These are phyloP conservation scores for Vannuccia rotundouncinata DNA, from an alignment of 2,888 invertebrate species.

Conservation along the genomic window DNA sequence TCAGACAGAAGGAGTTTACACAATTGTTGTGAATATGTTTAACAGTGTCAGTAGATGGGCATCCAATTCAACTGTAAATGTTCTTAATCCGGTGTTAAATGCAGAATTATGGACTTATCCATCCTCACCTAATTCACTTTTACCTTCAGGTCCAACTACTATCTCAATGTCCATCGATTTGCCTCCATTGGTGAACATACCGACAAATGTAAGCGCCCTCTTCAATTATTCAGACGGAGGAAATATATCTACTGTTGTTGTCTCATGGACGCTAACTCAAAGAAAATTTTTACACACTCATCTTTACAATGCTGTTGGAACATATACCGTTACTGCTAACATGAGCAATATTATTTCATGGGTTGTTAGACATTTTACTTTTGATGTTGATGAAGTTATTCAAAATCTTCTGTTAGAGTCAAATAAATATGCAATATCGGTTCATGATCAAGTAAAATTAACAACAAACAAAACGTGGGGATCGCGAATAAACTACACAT, in stretches of 20 bases:
- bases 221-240: neutral
- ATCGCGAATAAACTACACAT: neutral
- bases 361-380: neutral
- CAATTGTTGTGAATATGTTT: neutral
- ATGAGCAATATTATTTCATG: neutral
- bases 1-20: neutral
- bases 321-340: neutral
- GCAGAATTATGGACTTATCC: neutral
- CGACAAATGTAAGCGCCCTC: neutral
- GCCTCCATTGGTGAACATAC: neutral
- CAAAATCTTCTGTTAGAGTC: neutral
- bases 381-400: neutral
- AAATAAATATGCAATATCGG: neutral
- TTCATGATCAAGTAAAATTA: neutral
- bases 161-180: neutral
- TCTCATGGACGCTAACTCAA: neutral
- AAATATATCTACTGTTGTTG: neutral
- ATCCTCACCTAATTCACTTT: neutral
- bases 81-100: neutral
- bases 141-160: neutral
- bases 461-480: neutral
- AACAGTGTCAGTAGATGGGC: neutral
- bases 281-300: neutral
- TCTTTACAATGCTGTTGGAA: neutral
- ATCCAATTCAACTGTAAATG: neutral